Evolutionary conservation across 2,113 vertebrate genomes (phyloP).

Genomic region (Plecotus auritus): DNA sequence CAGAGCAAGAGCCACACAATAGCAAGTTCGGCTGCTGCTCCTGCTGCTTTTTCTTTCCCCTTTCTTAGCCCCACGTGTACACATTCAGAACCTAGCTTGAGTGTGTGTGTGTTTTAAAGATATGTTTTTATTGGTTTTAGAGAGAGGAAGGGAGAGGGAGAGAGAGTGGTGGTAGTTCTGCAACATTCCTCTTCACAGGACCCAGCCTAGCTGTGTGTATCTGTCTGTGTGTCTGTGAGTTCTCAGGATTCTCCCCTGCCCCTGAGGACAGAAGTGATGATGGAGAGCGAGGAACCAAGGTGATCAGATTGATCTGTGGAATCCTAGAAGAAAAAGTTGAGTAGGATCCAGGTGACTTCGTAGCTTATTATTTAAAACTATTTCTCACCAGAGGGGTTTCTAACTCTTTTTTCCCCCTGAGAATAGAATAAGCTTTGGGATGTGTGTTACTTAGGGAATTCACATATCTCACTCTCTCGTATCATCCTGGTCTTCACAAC

Average conservation of each 20-base stretch:
- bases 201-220: not conserved
- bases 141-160: too few relatives aligned
- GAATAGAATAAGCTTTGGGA: not conserved
- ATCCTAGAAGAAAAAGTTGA: not conserved
- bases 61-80: not conserved
- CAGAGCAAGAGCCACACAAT: not conserved
- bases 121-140: too few relatives aligned
- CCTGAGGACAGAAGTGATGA: not conserved
- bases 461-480: not conserved
- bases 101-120: not conserved
- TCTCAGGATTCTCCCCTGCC: not conserved
- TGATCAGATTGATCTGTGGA: not conserved
- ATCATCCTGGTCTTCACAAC: not conserved
- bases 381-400: not conserved
- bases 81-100: not conserved
- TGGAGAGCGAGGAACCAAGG: not conserved
- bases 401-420: not conserved
- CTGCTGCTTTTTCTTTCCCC: not conserved
- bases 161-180: not conserved
- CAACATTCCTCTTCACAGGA: not conserved
- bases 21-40: not conserved
- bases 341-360: not conserved
- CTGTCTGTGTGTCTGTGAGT: not conserved
- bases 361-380: not conserved
- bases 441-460: not conserved